Conservation (phyloP, 2,797 vertebrate genomes). For the Myiotriccus ornatus region DNA sequence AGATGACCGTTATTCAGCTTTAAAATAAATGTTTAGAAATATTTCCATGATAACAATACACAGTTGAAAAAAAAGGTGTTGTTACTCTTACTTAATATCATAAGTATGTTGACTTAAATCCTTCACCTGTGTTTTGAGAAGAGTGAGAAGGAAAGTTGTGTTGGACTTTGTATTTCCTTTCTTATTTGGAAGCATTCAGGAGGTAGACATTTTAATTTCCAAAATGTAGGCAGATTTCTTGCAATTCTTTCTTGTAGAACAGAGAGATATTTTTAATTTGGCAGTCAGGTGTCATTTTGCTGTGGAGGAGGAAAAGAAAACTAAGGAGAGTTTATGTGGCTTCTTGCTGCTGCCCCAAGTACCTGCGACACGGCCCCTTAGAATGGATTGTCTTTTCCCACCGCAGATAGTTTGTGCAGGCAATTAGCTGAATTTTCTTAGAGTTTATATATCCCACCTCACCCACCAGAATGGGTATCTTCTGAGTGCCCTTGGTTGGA, state of each 20-base stretch:
- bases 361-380: not conserved
- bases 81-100: not conserved
- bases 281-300: not conserved
- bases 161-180: not conserved
- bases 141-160: not conserved
- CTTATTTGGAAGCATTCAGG: not conserved
- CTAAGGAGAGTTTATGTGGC: not conserved
- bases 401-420: not conserved
- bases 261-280: not conserved
- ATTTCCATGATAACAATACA: not conserved
- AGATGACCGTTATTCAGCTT: not conserved
- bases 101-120: not conserved
- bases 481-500: not conserved
- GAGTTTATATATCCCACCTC: not conserved
- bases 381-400: not conserved
- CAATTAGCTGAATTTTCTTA: not conserved
- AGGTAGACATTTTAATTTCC: not conserved
- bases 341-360: not conserved
- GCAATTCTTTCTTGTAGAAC: not conserved
- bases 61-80: not conserved
- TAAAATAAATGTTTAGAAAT: not conserved
- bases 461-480: accelerated
- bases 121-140: not conserved
- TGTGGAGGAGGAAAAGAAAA: not conserved
- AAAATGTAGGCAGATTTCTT: not conserved